Evolutionary conservation across 2,113 vertebrate species (phyloP).

Genomic region (Ochotona curzoniae): DNA sequence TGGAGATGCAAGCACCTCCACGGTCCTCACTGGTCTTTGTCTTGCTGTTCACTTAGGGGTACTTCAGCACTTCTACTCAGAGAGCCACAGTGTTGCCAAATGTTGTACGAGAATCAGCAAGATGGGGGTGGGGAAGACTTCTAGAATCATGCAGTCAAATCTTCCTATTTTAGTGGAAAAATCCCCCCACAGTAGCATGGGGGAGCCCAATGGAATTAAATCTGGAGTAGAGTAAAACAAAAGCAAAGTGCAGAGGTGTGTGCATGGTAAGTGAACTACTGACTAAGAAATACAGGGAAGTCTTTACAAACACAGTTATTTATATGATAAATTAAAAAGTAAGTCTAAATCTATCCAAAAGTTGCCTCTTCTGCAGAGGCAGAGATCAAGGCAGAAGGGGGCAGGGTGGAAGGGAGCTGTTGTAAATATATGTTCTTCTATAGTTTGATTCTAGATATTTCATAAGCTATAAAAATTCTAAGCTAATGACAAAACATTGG

Average conservation of each 20-base stretch:
- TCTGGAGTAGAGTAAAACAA: not conserved
- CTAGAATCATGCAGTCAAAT: not conserved
- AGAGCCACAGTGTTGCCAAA: not conserved
- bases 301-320: not conserved
- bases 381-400: not conserved
- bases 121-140: not conserved
- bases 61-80: not conserved
- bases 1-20: not conserved
- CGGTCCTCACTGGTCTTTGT: not conserved
- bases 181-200: not conserved
- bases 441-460: not conserved
- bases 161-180: not conserved
- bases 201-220: not conserved
- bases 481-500: not conserved
- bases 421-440: not conserved
- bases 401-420: not conserved
- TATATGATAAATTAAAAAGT: not conserved
- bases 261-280: not conserved
- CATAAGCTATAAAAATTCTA: not conserved
- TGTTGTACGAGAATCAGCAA: not conserved
- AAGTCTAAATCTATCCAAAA: not conserved
- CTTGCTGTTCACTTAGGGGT: not conserved
- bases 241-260: no score
- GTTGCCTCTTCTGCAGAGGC: not conserved
- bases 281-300: not conserved